phyloP scores from a whole-genome alignment of 1,140 invertebrate species.

The Melanaphis sacchari region DNA sequence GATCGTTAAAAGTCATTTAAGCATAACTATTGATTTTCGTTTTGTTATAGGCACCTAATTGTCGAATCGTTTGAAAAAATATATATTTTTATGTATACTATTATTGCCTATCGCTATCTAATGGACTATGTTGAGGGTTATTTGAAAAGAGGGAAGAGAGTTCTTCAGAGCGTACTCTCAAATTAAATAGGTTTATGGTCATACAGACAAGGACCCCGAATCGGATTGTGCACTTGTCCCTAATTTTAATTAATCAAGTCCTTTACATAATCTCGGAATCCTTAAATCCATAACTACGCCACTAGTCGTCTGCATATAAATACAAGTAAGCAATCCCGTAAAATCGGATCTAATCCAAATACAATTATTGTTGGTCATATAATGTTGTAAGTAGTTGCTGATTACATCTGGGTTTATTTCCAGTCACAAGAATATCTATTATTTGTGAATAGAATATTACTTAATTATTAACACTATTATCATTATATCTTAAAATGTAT shows the following conservation, averaged over 20 bases:
- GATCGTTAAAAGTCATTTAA: not conserved
- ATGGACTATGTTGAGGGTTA: not conserved
- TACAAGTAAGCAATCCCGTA: not conserved
- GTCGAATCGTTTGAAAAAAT: not conserved
- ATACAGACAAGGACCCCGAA: not conserved
- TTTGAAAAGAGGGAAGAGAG: not conserved
- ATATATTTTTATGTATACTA: too few species aligned
- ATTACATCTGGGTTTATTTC: too few species aligned
- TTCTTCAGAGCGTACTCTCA: not conserved
- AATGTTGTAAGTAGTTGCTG: too few species aligned
- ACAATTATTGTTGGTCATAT: not conserved
- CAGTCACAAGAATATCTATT: too few species aligned
- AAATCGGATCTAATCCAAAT: not conserved
- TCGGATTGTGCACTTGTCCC: not conserved
- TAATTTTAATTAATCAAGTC: not conserved
- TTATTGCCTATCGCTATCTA: not conserved
- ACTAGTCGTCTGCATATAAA: not conserved
- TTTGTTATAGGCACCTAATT: not conserved
- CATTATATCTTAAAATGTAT: too few species aligned
- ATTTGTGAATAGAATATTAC: too few species aligned
- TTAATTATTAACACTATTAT: too few species aligned
- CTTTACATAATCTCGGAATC: not conserved
- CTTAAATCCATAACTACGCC: not conserved
- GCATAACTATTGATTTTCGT: not conserved
- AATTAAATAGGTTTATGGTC: not conserved